phyloP scores from a whole-genome alignment of 2,113 vertebrate genomes.

The Catharus bicknelli region DNA sequence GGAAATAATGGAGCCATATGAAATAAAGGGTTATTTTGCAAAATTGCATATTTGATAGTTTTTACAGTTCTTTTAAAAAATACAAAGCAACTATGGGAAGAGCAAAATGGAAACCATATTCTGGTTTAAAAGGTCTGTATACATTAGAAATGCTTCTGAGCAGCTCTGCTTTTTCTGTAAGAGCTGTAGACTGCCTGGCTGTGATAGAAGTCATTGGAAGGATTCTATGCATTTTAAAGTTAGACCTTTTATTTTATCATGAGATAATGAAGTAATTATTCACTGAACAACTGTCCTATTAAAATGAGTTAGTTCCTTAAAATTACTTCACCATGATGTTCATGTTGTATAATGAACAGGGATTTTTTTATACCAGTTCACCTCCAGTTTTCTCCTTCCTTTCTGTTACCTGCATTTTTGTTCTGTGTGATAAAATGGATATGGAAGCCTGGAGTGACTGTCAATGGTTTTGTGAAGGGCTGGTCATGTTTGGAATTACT shows the following conservation, averaged over 20 bases:
- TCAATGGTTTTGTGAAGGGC: constrained; percentile 41
- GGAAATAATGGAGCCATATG: constrained; percentile 60
- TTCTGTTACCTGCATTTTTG: constrained; percentile 16
- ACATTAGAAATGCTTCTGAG: constrained; percentile 19
- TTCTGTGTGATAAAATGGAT: constrained; percentile 31
- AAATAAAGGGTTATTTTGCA: constrained; percentile 67
- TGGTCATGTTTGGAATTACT: constrained; percentile 50
- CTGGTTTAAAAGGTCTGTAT: constrained; percentile 33
- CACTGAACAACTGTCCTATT: constrained; percentile 37
- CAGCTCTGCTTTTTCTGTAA: constrained; percentile 57
- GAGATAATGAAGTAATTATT: constrained; percentile 40
- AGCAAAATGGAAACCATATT: constrained; percentile 34
- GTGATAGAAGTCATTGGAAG: constrained; percentile 14
- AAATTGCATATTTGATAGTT: constrained; percentile 59
- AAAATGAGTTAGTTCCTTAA: constrained; percentile 45
- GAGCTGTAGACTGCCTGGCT: constrained; percentile 45
- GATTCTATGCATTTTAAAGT: constrained; percentile 61
- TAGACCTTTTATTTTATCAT: constrained; percentile 24
- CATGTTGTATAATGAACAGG: constrained; percentile 19
- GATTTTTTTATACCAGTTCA: neutral
- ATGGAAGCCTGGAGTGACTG: constrained; percentile 5
- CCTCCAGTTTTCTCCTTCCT: neutral
- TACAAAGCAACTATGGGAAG: constrained; percentile 16
- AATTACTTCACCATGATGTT: constrained; percentile 19
- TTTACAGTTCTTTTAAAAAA: constrained; percentile 60